Conservation (phyloP, 2,888 invertebrate genomes). For the Nemotelus nigrinus region DNA sequence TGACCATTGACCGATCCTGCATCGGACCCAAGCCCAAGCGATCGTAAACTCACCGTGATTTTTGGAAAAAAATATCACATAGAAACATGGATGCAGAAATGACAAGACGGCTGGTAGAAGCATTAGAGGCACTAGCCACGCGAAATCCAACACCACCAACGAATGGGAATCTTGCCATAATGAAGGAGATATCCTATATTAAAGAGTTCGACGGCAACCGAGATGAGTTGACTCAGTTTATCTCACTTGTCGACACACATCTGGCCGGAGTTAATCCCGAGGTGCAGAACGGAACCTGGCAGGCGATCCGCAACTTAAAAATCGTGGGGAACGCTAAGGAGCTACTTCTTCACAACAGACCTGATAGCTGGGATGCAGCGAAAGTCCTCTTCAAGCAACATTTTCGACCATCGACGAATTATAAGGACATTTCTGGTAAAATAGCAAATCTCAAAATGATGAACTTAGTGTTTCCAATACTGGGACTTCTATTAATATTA, state of each 20-base stretch:
- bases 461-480: too few species aligned
- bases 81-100: background rate
- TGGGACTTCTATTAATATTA: too few species aligned
- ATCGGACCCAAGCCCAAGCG: too few species aligned
- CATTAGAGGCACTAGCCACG: background rate
- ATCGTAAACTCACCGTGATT: too few species aligned
- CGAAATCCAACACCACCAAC: background rate
- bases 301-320: background rate
- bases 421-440: background rate
- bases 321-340: background rate
- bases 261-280: background rate
- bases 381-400: background rate
- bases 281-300: background rate
- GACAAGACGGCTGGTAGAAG: background rate
- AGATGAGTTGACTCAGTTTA: background rate
- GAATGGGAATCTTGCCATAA: background rate
- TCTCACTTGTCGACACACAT: background rate
- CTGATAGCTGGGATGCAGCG: background rate
- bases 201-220: background rate
- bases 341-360: background rate
- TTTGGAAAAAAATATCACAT: too few species aligned
- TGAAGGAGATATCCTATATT: background rate
- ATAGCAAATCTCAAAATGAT: background rate
- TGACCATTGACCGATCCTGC: too few species aligned
- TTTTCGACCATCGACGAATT: background rate